These are phyloP conservation scores for Taenaris catops DNA, from an alignment of 2,888 invertebrate genomes.

Conservation along the genomic window DNA sequence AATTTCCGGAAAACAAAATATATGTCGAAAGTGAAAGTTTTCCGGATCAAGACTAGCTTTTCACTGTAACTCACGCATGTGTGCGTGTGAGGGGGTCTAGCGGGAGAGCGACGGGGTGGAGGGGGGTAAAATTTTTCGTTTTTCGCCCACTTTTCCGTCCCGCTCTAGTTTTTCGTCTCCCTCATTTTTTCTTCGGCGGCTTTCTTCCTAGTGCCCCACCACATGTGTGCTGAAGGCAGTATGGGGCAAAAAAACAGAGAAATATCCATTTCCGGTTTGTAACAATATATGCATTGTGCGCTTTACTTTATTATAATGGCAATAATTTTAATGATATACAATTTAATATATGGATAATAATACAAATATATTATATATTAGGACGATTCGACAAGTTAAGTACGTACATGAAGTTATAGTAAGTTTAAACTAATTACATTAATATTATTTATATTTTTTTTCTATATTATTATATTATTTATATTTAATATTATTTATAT, in stretches of 20 bases:
- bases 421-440: too few species aligned
- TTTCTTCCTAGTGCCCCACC: conserved; percentile 79
- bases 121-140: conserved; percentile 76
- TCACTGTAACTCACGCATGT: conserved; percentile 45
- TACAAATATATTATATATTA: too few species aligned
- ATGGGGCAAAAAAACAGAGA: conserved; percentile 35
- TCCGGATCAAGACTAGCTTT: conserved; percentile 42
- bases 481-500: too few species aligned
- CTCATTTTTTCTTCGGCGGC: conserved; percentile 78
- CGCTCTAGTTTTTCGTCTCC: conserved; percentile 79
- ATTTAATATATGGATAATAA: too few species aligned
- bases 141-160: conserved; percentile 80
- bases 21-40: conserved; percentile 41
- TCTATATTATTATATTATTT: too few species aligned
- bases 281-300: not conserved
- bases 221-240: conserved; percentile 72
- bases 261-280: conserved; percentile 52
- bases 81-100: conserved; percentile 59
- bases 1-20: too few species aligned
- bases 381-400: too few species aligned
- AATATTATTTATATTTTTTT: too few species aligned
- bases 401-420: too few species aligned
- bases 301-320: not conserved
- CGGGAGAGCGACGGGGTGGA: conserved; percentile 36
- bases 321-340: too few species aligned